These are phyloP conservation scores for Watsonalla binaria DNA, from an alignment of 2,888 invertebrate genomes.

Conservation along the genomic window DNA sequence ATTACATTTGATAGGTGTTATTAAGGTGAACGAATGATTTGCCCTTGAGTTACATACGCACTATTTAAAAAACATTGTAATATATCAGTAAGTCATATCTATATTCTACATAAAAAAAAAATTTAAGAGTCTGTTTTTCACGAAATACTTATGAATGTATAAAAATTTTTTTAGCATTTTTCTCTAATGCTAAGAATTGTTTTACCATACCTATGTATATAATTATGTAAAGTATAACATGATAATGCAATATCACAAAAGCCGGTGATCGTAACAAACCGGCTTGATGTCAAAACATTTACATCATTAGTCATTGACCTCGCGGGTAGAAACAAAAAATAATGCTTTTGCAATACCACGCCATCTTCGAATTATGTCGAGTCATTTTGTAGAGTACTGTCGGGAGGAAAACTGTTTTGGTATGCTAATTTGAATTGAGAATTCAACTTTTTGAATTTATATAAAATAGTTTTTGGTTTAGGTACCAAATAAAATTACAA, in stretches of 20 bases:
- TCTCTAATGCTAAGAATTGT: too few relatives aligned
- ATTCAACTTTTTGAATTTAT: not conserved
- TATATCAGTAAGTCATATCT: not conserved
- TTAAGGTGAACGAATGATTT: not conserved
- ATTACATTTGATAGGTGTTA: not conserved
- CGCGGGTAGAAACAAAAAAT: constrained; percentile 1
- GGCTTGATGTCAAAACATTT: not conserved
- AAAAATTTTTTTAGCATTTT: too few relatives aligned
- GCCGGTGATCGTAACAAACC: too few relatives aligned
- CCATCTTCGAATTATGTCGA: constrained; percentile 31
- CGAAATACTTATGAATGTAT: too few relatives aligned
- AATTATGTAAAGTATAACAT: too few relatives aligned
- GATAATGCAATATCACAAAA: too few relatives aligned
- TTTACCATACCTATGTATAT: too few relatives aligned
- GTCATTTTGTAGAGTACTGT: constrained; percentile 31
- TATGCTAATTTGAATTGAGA: not conserved
- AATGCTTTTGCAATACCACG: constrained; percentile 29
- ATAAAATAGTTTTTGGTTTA: too few relatives aligned
- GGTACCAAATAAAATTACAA: too few relatives aligned
- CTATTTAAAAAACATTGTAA: not conserved
- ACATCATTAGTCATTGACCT: constrained; percentile 6
- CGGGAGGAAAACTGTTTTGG: constrained; percentile 6
- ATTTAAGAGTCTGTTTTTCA: too few relatives aligned
- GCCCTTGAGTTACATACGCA: not conserved
- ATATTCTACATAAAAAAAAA: too few relatives aligned